Base-by-base conservation (phyloP, 1,140 invertebrate species). In the Anthonomus grandis region DNA sequence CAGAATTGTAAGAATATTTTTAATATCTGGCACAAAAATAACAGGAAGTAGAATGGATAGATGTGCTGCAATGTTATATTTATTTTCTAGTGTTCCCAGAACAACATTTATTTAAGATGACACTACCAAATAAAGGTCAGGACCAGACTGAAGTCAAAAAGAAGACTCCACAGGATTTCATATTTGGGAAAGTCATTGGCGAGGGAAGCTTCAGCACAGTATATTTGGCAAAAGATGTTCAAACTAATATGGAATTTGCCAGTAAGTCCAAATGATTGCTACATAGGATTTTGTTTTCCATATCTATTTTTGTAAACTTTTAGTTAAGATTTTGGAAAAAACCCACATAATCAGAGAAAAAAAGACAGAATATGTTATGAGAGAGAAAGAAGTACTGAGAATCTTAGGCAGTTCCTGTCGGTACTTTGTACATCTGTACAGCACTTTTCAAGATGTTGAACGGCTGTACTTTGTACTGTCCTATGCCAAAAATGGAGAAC, bases 181-280 rank as follows among this genome's bases (percentile, higher is more conserved):
- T 93, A 62, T 98, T 97, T 79, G 92, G 93, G 23, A 95, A 94
- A 78, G 82, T 93, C 47, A 91, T 98, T 64, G 95, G 95, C 56
- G 93, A 97, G 77, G 95, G 95, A 52, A 96, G 94, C 72, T 98
- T 93, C 75, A 96, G 94, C 60, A 94, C 90, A 38, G 95, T 98
- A 48, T 96, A 92, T 76, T 78, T 95, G 55, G 93, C 91, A 25
- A 94, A 93, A 75, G 93, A 97, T 75, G 87, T 96, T 42, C 87
- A 91, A 67, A 89, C 85, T 18, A 83, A 83, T 61, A 89, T 87
- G 68, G 91, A 96, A 79, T 95, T 87, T 86, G 95, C 95, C 77
- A 96, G 91, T 93, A 82, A 87, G 88, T 86, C 24, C 54, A 21
- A 67, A 58, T 64, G 13, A 67, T 62, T 41, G 19, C 27, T 49